Base-by-base conservation (phyloP, 2,888 invertebrate species). In the Oxystoma pomonae region DNA sequence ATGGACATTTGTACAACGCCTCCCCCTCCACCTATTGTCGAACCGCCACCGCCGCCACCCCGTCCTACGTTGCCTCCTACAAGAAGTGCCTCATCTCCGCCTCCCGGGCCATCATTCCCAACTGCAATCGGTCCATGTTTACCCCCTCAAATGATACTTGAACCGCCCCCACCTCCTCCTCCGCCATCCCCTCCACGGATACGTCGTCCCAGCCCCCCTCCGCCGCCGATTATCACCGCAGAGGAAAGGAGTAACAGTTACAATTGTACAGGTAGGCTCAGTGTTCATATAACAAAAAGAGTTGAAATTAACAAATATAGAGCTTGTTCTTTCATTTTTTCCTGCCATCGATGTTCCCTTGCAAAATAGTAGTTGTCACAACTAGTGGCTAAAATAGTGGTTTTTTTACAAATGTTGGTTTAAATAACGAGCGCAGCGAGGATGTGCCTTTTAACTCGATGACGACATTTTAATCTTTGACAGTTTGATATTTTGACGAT, bases 1-100 rank as follows among this genome's bases (percentile, higher is more conserved):
- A 86, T 86, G 86, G 86, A 86, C 72, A 82, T 86, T 65, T 84
- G 83, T 65, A 85, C 84, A 3, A 85, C 85, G 1, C 85, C 85
- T 12, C 86, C 86, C 12, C 83, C 83, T 51, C 70, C 69, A 1
- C 62, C 68, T 18, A 50, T 64, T 5, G 71, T 69, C n/a, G 58
- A 58, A 3, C 60, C 80, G 18, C 72, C 75, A 2, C 72, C 74
- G 3, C 74, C 75, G 2, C 65, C 72, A 50, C 74, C 76, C 2
- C 70, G 72, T 1, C 59, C 58, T 18, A 70, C 72, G 51, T 3
- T 3, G 3, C 35, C 35, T 35, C n/a, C n/a, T n/a, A n/a, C n/a
- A n/a, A 67, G 70, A 57, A 72, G 70, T 60, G n/a, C n/a, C 71
- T 35, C 35, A 35, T 35, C 12, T 3, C 73, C 20, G 12, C 17